Evolutionary conservation across 2,797 vertebrate genomes (phyloP).

Genomic region (Erithacus rubecula): DNA sequence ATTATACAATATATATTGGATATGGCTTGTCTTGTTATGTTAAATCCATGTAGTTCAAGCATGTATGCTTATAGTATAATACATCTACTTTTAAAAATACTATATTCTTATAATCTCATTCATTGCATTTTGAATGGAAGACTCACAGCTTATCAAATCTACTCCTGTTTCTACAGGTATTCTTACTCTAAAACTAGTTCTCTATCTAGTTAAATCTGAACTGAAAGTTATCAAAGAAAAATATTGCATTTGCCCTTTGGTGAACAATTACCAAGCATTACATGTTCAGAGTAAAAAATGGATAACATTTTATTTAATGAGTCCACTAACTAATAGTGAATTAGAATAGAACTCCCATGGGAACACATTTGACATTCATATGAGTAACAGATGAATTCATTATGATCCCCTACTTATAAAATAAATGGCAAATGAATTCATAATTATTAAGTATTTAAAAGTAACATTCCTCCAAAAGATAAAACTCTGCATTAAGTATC

Average conservation of each 20-base stretch:
- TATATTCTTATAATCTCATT: background rate
- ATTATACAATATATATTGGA: background rate
- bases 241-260: constrained; percentile 38
- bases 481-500: constrained; percentile 26
- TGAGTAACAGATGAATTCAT: constrained; percentile 74
- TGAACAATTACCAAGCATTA: constrained; percentile 48
- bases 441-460: constrained; percentile 75
- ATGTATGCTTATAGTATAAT: background rate
- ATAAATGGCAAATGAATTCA: constrained; percentile 72
- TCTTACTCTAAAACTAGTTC: background rate
- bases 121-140: background rate
- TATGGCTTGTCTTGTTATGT: background rate
- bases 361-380: constrained; percentile 61
- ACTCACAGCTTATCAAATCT: background rate
- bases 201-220: constrained; percentile 40
- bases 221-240: constrained; percentile 34
- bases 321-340: constrained; percentile 65
- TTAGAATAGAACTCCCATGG: constrained; percentile 69
- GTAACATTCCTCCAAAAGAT: constrained; percentile 64
- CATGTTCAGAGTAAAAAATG: constrained; percentile 52
- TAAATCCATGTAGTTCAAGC: background rate
- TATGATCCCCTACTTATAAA: constrained; percentile 66
- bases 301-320: constrained; percentile 65
- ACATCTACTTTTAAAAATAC: background rate
- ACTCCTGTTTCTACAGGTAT: background rate